Evolutionary conservation across 2,888 invertebrate genomes (phyloP), one percentile per base, ranked within the genome.

Genomic region (Drosophila anomalata): DNA sequence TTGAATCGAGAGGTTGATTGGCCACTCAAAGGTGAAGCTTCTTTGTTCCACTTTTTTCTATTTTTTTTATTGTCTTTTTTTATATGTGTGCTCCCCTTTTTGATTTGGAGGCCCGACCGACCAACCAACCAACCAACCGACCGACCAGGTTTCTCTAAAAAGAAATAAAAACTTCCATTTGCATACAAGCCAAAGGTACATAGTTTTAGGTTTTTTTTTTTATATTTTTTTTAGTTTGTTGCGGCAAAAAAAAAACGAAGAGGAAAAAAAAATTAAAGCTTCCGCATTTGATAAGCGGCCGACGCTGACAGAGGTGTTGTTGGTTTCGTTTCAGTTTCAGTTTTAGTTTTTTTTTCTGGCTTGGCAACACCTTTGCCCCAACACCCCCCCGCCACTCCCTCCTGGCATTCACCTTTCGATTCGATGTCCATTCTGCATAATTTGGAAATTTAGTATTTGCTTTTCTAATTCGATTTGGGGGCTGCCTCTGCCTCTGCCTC

Each of bases 201-300:
- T 36, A 36, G 36, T 36, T 36, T 33, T n/a, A 9, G 24, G 12
- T 46, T 24, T 14, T 41, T 44, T 54, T 17, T 17, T 17, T 17
- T 17, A 17, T 17, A n/a, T 17, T 42, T 42, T 3, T 9, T 9
- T 11, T 31, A 20, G 12, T n/a, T 24, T 11, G 73, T 60, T 81
- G 76, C 79, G 65, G 42, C 61, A 77, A 71, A 60, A 54, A 36
- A n/a, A n/a, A 14, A 36, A 14, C 14, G 6, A n/a, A 36, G n/a
- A 53, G 26, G 12, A 53, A 41, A 46, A n/a, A 29, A 11, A 39
- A 3, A 14, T 4, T 26, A 41, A 60, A 74, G 81, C 81, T 83
- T 83, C 83, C 87, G 83, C 72, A 79, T 87, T 87, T 83, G 83
- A 83, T 87, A 83, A 87, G 82, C 85, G 59, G 9, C 11, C 20